phyloP scores from a whole-genome alignment of 2,888 invertebrate species.

The Ochlodes sylvanus region DNA sequence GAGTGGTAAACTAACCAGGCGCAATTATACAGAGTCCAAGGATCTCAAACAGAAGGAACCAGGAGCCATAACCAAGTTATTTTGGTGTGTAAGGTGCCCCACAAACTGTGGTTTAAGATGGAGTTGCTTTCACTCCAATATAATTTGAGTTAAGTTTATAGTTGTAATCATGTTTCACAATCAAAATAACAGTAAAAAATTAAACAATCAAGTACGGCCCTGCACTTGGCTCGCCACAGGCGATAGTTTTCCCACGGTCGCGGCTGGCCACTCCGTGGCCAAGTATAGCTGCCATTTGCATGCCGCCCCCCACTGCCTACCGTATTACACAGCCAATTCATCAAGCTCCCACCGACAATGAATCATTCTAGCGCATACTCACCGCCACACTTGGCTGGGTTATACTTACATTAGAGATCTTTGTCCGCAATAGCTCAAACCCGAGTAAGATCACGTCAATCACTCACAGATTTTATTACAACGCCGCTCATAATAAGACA shows the following conservation, averaged over 20 bases:
- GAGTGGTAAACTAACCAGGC: too few species aligned
- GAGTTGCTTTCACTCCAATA: too few species aligned
- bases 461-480: conserved; percentile 25
- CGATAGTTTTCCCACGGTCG: conserved; percentile 85
- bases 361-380: not conserved
- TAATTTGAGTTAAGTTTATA: too few species aligned
- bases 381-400: conserved; percentile 13
- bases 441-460: conserved; percentile 30
- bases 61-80: too few species aligned
- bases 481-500: conserved; percentile 19
- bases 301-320: conserved; percentile 76
- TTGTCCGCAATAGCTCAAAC: conserved; percentile 36
- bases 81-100: too few species aligned
- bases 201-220: conserved; percentile 57
- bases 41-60: too few species aligned
- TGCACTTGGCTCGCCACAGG: conserved; percentile 77
- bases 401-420: conserved; percentile 31
- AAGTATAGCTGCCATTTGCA: conserved; percentile 83
- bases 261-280: conserved; percentile 73
- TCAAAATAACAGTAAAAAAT: not conserved
- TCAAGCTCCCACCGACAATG: conserved; percentile 36
- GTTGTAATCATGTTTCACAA: too few species aligned
- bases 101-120: too few species aligned
- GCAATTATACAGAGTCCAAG: too few species aligned
- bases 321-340: conserved; percentile 65